Base-by-base conservation (phyloP, 2,113 vertebrate species). In the Ornithorhynchus anatinus region DNA sequence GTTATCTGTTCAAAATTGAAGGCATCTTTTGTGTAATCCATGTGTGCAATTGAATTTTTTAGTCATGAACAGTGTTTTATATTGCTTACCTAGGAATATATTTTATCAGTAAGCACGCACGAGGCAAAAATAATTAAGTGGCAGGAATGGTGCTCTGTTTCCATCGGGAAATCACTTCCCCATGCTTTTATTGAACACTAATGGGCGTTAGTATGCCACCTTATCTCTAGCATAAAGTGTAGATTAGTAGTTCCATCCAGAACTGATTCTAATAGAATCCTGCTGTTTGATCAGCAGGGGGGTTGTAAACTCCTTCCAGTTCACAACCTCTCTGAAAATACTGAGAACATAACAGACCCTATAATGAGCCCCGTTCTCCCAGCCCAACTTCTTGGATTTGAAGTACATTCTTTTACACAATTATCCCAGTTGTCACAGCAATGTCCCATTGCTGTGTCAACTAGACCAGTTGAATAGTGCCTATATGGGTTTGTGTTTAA, bases 401-500 rank as follows among this genome's bases (percentile, higher is more conserved):
- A 16, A 0, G 0, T n/a, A 1, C 7, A 27, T 37, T 73, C 65
- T 10, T 62, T 71, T 13, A 23, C 15, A 23, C 25, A 47, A 1
- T n/a, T 36, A 10, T 29, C 13, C 15, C 10, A 13, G 25, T 36
- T 59, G 45, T 38, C 35, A 53, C 53, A 47, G 36, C 27, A 22
- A 36, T 35, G 37, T 39, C 50, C 36, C 17, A 15, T 20, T 40
- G 52, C 5, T 20, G 44, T 47, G 31, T 32, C 72, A 54, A 13
- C 53, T 60, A 32, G 43, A 61, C 53, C 73, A 62, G 59, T 36
- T 29, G 12, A 63, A 44, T 13, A 6, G 29, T 37, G 39, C 38
- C 45, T 40, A 25, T 33, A 4, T 37, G 59, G 27, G 19, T 54
- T 57, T 77, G 52, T 54, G 72, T 80, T 58, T 29, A 45, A 79